Percentiles rank a stretch among this genome's conserved stretches.
These are phyloP conservation scores for Blastobasis lacticolella DNA, from an alignment of 2,888 invertebrate species.

Conservation along the genomic window DNA sequence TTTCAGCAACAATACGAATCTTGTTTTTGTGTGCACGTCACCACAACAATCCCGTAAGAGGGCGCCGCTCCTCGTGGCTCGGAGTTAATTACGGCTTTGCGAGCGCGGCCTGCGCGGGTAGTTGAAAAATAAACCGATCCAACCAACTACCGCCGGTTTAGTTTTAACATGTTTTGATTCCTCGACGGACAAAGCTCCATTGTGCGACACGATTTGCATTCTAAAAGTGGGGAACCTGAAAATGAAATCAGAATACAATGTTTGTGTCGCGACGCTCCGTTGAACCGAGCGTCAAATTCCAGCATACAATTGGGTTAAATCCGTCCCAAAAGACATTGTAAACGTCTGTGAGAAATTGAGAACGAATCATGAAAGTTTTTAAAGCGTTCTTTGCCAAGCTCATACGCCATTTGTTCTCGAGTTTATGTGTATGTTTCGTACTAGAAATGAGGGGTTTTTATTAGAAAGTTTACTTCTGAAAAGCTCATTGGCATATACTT, in stretches of 20 bases:
- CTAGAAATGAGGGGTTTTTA: slow-evolving; percentile 35
- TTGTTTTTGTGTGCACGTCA: slow-evolving; percentile 35
- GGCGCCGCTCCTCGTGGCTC: slow-evolving; percentile 33
- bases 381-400: slow-evolving; percentile 21
- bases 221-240: too few relatives aligned
- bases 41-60: slow-evolving; percentile 44
- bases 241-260: too few relatives aligned
- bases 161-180: slow-evolving; percentile 5
- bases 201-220: too few relatives aligned
- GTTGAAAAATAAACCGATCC: slow-evolving; percentile 43
- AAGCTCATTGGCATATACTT: too few relatives aligned
- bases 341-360: too few relatives aligned
- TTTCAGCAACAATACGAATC: slow-evolving; percentile 29
- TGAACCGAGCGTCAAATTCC: too few relatives aligned
- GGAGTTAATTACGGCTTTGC: slow-evolving; percentile 54
- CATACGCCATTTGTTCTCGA: slow-evolving; percentile 42
- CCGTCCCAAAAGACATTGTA: too few relatives aligned
- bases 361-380: too few relatives aligned
- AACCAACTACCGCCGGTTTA: neutral
- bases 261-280: neutral
- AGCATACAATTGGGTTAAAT: too few relatives aligned
- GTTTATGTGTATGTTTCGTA: slow-evolving; percentile 50
- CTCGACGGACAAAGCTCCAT: neutral
- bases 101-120: slow-evolving; percentile 22
- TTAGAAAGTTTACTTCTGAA: slow-evolving; percentile 42